Conservation (phyloP, 2,797 vertebrate species). For the Sebastes iracundus region DNA sequence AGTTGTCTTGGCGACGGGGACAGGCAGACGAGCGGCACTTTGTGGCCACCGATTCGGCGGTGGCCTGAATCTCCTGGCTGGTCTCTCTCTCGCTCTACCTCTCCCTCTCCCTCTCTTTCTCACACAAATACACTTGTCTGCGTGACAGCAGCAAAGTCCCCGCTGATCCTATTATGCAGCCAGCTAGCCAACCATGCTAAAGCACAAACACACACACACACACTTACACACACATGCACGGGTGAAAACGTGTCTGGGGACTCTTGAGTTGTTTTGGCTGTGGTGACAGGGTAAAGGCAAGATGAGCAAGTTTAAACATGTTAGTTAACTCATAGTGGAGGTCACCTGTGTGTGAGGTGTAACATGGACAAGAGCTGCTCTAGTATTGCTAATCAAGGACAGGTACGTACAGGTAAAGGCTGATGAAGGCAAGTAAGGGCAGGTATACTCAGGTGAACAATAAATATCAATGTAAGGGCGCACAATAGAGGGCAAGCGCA, state of each 20-base stretch:
- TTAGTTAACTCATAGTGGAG: conserved; percentile 2
- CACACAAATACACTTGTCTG: neutral
- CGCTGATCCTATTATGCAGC: conserved; percentile 58
- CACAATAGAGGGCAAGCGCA: neutral
- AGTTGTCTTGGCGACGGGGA: conserved; percentile 45
- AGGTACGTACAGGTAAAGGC: conserved; percentile 26
- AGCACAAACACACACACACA: neutral
- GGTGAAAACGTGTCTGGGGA: conserved; percentile 25
- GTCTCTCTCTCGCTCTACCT: neutral
- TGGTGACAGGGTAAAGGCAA: conserved; percentile 3
- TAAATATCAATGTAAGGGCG: neutral
- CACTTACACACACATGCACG: conserved; percentile 7
- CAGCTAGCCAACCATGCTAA: conserved; percentile 16
- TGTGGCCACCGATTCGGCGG: conserved; percentile 1
- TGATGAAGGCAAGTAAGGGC: conserved; percentile 44
- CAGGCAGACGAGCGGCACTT: conserved; percentile 19
- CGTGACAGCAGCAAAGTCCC: conserved; percentile 52
- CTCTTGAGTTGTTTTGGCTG: conserved; percentile 14
- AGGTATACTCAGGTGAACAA: conserved; percentile 29
- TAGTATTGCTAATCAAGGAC: neutral
- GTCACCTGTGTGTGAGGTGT: neutral
- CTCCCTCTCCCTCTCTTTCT: neutral
- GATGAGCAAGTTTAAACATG: conserved; percentile 56
- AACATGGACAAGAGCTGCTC: neutral
- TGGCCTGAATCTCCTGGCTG: conserved; percentile 37